Conservation (phyloP, 2,797 vertebrate species). For the Characodon lateralis region DNA sequence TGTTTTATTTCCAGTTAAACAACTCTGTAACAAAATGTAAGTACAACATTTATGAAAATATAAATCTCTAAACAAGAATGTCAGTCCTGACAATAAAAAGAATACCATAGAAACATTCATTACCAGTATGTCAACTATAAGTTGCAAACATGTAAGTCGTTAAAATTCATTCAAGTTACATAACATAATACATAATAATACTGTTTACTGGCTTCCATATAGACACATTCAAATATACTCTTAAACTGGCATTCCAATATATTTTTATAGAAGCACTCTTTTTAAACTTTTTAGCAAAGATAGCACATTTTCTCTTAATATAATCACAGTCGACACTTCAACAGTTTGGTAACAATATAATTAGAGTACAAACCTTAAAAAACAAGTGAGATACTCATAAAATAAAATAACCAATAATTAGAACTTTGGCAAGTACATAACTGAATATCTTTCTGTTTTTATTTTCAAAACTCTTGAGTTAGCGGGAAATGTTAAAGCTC, state of each 20-base stretch:
- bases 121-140: slow-evolving; percentile 91
- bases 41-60: slow-evolving; percentile 99
- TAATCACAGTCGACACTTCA: slow-evolving; percentile 78
- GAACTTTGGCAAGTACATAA: slow-evolving; percentile 83
- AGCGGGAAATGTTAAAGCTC: slow-evolving; percentile 75
- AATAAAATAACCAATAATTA: slow-evolving; percentile 67
- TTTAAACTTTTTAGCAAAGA: slow-evolving; percentile 76
- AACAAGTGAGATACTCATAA: slow-evolving; percentile 60
- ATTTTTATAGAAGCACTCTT: slow-evolving; percentile 75
- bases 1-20: slow-evolving; percentile 89
- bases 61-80: slow-evolving; percentile 99
- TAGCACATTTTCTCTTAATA: slow-evolving; percentile 79
- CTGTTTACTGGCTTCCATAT: slow-evolving; percentile 88
- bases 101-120: slow-evolving; percentile 99
- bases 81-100: slow-evolving; percentile 98
- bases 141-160: slow-evolving; percentile 96
- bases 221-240: slow-evolving; percentile 91
- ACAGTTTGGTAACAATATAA: slow-evolving; percentile 80
- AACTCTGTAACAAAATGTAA: slow-evolving; percentile 99
- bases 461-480: slow-evolving; percentile 60
- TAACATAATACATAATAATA: slow-evolving; percentile 86
- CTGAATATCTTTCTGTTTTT: slow-evolving; percentile 44
- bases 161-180: slow-evolving; percentile 99
- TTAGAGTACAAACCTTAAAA: slow-evolving; percentile 77
- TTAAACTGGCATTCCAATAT: slow-evolving; percentile 86